phyloP scores from a whole-genome alignment of 2,888 invertebrate genomes.

The Lepetodrilus schrolli region DNA sequence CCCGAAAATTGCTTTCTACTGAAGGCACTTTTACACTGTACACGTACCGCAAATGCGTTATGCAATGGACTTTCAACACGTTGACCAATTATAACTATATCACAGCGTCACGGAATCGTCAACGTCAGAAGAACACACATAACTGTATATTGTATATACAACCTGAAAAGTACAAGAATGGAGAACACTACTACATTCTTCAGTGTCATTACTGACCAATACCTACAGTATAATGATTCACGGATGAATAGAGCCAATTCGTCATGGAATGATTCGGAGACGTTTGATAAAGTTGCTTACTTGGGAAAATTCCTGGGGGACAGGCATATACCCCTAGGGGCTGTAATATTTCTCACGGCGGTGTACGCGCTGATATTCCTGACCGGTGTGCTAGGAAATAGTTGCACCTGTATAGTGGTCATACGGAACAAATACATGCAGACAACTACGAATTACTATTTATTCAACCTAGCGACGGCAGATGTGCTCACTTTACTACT shows the following conservation, averaged over 20 bases:
- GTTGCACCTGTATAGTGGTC: conserved; percentile 47
- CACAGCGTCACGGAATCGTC: too few relatives aligned
- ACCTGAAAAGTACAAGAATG: background rate
- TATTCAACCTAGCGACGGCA: conserved; percentile 89
- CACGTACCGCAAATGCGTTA: too few relatives aligned
- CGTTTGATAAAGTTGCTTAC: background rate
- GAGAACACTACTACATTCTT: background rate
- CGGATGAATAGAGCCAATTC: background rate
- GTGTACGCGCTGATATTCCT: conserved; percentile 43
- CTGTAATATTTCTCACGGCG: conserved; percentile 36
- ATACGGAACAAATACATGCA: conserved; percentile 81
- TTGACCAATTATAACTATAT: too few relatives aligned
- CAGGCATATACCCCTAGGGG: conserved; percentile 32
- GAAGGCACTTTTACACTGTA: too few relatives aligned
- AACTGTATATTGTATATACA: background rate
- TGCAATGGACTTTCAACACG: too few relatives aligned
- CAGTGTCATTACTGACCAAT: background rate
- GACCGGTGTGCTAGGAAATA: conserved; percentile 47
- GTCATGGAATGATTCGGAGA: background rate
- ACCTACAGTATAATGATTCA: background rate
- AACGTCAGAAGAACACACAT: too few relatives aligned
- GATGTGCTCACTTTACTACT: conserved; percentile 86
- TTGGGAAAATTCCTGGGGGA: conserved; percentile 31
- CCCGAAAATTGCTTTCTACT: background rate
- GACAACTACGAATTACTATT: conserved; percentile 91